Percentiles rank a stretch among this genome's conserved stretches.
Evolutionary conservation across 2,888 invertebrate genomes (phyloP).

Genomic region (Drosophila bunnanda): DNA sequence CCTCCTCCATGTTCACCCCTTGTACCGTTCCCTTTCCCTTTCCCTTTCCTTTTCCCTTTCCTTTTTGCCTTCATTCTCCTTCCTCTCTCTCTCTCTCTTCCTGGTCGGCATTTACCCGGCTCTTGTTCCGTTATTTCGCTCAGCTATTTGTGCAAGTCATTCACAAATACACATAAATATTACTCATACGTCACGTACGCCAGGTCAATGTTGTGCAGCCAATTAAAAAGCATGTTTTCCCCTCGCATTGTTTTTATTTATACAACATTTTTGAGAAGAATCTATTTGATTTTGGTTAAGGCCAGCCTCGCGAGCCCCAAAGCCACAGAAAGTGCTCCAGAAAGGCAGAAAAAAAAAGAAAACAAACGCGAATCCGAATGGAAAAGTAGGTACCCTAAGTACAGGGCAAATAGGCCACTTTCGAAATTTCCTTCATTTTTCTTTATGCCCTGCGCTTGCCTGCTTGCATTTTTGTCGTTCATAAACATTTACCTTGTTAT

Average conservation of each 20-base stretch:
- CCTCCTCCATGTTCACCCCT: background rate
- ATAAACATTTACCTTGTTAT: constrained; percentile 22
- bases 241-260: constrained; percentile 33
- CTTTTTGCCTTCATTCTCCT: background rate
- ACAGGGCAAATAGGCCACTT: constrained; percentile 26
- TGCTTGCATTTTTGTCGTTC: constrained; percentile 15
- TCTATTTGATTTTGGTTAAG: constrained; percentile 35
- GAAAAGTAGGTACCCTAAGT: constrained; percentile 12
- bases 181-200: constrained; percentile 44
- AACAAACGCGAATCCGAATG: constrained; percentile 1
- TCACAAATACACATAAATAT: constrained; percentile 41
- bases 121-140: constrained; percentile 40
- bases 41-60: background rate
- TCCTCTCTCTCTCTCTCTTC: constrained; percentile 5
- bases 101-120: constrained; percentile 37
- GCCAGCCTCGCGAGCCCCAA: background rate
- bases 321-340: constrained; percentile 8
- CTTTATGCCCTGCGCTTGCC: constrained; percentile 1
- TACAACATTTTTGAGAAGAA: constrained; percentile 30
- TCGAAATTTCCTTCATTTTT: constrained; percentile 5
- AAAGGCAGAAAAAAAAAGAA: background rate
- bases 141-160: constrained; percentile 42
- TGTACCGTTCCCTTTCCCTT: constrained; percentile 3
- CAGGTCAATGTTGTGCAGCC: constrained; percentile 39
- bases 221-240: constrained; percentile 30